Percentiles rank a stretch among this genome's conserved stretches.
Evolutionary conservation across 2,113 vertebrate genomes (phyloP).

Genomic region (Rhineura floridana): DNA sequence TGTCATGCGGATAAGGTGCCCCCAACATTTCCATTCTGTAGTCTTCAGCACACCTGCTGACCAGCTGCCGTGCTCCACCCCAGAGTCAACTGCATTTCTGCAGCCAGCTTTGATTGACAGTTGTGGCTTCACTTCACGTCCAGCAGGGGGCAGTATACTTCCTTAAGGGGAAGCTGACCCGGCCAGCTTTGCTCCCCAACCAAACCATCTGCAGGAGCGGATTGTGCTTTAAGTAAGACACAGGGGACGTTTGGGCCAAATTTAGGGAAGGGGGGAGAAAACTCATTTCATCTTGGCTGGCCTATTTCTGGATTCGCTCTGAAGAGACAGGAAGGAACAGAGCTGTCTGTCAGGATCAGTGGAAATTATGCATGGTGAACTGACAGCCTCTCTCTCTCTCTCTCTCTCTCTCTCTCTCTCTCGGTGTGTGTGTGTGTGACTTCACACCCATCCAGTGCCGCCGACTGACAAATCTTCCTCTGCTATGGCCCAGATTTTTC

Average conservation of each 20-base stretch:
- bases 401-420: neutral
- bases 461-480: conserved; percentile 10
- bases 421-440: neutral
- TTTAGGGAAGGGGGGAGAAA: neutral
- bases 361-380: conserved; percentile 30
- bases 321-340: conserved; percentile 2
- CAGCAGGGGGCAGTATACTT: neutral
- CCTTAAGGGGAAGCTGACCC: neutral
- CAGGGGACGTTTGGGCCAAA: conserved; percentile 4
- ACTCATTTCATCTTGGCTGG: conserved; percentile 6
- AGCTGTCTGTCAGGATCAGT: conserved; percentile 37
- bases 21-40: neutral
- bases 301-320: conserved; percentile 21
- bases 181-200: neutral
- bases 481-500: conserved; percentile 13
- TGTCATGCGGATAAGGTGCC: neutral
- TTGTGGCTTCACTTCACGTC: neutral
- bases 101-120: too few relatives aligned
- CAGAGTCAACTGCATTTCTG: neutral
- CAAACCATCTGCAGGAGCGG: neutral
- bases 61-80: neutral
- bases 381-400: conserved; percentile 19
- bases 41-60: neutral
- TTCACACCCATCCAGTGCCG: neutral
- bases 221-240: conserved; percentile 9